Conservation (phyloP, 2,888 invertebrate species). For the Meloe dianella region DNA sequence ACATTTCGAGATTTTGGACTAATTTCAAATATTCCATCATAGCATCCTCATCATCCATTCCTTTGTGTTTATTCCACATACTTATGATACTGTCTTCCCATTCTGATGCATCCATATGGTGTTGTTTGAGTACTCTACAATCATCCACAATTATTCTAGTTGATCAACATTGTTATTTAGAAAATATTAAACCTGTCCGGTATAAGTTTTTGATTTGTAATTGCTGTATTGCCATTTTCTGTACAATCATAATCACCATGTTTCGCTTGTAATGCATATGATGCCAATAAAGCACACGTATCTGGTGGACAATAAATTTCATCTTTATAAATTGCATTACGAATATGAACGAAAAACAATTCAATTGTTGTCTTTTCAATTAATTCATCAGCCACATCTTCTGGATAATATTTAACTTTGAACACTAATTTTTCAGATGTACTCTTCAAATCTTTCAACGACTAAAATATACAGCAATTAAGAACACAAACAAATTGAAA, state of each 20-base stretch:
- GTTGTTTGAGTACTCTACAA: slow-evolving; percentile 88
- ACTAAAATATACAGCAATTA: slow-evolving; percentile 36
- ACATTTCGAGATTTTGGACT: slow-evolving; percentile 97
- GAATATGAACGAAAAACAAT: slow-evolving; percentile 90
- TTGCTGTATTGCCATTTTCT: slow-evolving; percentile 79
- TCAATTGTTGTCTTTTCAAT: slow-evolving; percentile 98
- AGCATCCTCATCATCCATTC: slow-evolving; percentile 91
- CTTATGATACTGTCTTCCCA: slow-evolving; percentile 97
- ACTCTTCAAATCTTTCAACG: slow-evolving; percentile 45
- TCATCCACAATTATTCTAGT: slow-evolving; percentile 18
- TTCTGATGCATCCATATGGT: slow-evolving; percentile 94
- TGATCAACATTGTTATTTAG: slow-evolving; percentile 4
- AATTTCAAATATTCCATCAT: slow-evolving; percentile 99
- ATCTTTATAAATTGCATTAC: slow-evolving; percentile 93
- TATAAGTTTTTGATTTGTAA: slow-evolving; percentile 87
- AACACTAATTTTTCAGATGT: slow-evolving; percentile 46
- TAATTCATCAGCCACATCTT: slow-evolving; percentile 97
- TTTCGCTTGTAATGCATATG: slow-evolving; percentile 96
- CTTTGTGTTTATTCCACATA: slow-evolving; percentile 96
- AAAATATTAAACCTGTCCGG: slow-evolving; percentile 75
- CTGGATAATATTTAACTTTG: slow-evolving; percentile 99
- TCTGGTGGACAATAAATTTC: slow-evolving; percentile 99
- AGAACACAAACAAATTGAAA: neutral
- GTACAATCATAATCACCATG: slow-evolving; percentile 91
- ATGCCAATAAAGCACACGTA: slow-evolving; percentile 94